Conservation (phyloP, 2,888 invertebrate species). For the Leptopilina syphax region DNA sequence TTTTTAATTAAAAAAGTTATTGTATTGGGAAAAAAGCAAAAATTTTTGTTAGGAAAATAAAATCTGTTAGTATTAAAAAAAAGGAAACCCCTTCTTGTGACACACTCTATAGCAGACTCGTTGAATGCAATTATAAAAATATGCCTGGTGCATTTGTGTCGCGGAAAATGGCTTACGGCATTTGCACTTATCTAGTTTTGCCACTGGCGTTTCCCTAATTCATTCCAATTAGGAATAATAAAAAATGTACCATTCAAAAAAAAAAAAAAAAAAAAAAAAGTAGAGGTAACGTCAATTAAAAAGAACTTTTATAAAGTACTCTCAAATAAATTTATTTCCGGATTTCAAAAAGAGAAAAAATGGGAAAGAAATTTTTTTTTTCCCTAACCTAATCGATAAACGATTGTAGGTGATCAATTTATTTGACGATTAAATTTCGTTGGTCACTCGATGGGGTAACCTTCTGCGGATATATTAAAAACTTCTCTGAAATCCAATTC, state of each 20-base stretch:
- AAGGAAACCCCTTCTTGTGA: background rate
- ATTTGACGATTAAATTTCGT: background rate
- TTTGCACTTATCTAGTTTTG: constrained; percentile 22
- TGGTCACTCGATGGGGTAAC: no score
- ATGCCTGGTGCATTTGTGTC: constrained; percentile 1
- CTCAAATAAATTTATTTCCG: background rate
- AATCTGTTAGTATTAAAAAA: background rate
- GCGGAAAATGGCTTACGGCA: constrained; percentile 30
- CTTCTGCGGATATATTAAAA: constrained; percentile 1
- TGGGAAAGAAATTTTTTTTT: background rate
- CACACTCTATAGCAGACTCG: background rate
- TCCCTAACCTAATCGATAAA: background rate
- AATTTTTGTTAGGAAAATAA: background rate
- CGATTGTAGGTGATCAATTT: background rate
- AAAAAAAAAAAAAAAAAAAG: background rate
- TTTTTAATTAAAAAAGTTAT: no score
- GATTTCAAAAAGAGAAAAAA: no score
- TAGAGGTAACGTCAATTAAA: constrained; percentile 7
- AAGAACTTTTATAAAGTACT: background rate
- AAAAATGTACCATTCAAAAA: background rate
- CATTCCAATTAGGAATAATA: constrained; percentile 25
- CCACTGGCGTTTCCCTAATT: constrained; percentile 24
- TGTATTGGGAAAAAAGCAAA: no score
- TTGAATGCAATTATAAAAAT: constrained; percentile 35
- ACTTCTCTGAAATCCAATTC: background rate